These are phyloP conservation scores for Holothuria scabra DNA, from an alignment of 53 echinoderm and acorn worm species.

Conservation along the genomic window DNA sequence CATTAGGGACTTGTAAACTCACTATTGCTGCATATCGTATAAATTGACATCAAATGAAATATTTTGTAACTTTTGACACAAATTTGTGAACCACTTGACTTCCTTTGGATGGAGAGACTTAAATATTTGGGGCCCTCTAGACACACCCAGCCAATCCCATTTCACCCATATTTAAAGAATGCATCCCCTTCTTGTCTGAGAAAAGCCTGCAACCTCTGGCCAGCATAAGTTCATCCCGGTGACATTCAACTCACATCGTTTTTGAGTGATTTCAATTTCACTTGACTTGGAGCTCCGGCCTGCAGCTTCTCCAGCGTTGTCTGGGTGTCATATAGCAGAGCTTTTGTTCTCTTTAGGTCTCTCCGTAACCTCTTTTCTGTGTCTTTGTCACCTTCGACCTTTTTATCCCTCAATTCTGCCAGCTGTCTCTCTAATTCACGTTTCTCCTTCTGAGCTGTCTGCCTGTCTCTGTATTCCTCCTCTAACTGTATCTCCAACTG, in stretches of 20 bases:
- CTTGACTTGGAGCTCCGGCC: slow-evolving; percentile 73
- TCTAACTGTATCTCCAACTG: slow-evolving; percentile 93
- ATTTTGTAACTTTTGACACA: no score
- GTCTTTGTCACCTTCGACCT: slow-evolving; percentile 69
- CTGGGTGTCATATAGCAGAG: slow-evolving; percentile 90
- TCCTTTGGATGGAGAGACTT: no score
- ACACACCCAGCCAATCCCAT: no score
- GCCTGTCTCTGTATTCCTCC: slow-evolving; percentile 92
- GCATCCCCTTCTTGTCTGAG: no score
- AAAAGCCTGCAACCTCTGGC: neutral
- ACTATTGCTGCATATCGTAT: no score
- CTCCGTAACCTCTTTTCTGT: slow-evolving; percentile 83
- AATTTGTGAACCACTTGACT: no score
- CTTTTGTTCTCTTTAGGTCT: slow-evolving; percentile 95
- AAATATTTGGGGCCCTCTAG: no score
- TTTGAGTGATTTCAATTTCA: slow-evolving; percentile 89
- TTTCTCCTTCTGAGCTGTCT: slow-evolving; percentile 78
- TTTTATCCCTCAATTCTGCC: slow-evolving; percentile 75
- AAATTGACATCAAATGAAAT: no score
- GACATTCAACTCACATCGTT: slow-evolving; percentile 77
- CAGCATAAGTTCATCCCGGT: neutral
- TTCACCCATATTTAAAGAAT: no score
- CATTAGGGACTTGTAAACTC: no score
- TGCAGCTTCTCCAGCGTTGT: slow-evolving; percentile 87
- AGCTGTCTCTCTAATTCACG: slow-evolving; percentile 84